These are phyloP conservation scores for Dicerorhinus sumatrensis DNA, from an alignment of 2,113 vertebrate genomes.

Conservation along the genomic window DNA sequence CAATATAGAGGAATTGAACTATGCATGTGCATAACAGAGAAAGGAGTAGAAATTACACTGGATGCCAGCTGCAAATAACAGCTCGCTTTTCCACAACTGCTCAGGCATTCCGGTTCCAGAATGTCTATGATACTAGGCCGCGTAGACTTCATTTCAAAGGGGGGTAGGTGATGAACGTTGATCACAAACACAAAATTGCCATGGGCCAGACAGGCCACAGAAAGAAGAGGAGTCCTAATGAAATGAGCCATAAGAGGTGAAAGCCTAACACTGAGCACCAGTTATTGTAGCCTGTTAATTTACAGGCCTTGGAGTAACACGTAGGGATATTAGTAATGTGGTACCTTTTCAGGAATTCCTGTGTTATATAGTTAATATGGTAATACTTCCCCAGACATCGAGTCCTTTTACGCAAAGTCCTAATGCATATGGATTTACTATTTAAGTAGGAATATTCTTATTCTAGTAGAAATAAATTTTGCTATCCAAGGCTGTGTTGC, in stretches of 20 bases:
- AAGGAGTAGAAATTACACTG: neutral
- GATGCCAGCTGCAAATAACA: neutral
- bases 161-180: neutral
- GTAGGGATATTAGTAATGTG: neutral
- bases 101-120: neutral
- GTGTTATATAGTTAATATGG: neutral
- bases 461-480: neutral
- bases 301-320: neutral
- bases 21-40: neutral
- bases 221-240: neutral
- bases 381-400: neutral
- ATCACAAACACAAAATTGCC: neutral
- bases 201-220: neutral
- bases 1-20: neutral
- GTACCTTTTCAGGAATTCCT: neutral
- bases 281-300: neutral
- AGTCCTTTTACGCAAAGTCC: neutral
- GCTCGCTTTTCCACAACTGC: neutral
- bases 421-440: neutral
- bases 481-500: neutral
- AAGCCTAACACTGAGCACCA: neutral
- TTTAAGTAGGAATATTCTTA: constrained; percentile 1
- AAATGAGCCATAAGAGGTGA: neutral
- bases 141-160: neutral
- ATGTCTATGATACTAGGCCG: neutral